phyloP scores from a whole-genome alignment of 2,888 invertebrate genomes.

The Dynastes maya region DNA sequence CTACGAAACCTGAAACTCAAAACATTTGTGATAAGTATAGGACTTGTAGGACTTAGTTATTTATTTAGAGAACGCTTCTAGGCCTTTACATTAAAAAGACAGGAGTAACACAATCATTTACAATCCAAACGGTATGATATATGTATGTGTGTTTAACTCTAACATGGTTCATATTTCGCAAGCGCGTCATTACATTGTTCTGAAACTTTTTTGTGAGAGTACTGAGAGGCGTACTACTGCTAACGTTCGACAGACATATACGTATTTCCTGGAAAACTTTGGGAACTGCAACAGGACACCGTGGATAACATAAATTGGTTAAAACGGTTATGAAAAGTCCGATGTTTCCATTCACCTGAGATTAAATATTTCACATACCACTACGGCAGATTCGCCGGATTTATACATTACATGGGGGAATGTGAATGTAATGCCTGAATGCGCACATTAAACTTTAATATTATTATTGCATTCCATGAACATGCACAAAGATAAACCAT shows the following conservation, averaged over 20 bases:
- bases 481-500: conserved; percentile 8
- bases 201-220: not conserved
- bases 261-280: conserved; percentile 22
- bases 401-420: conserved; percentile 31
- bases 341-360: conserved; percentile 37
- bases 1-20: no score
- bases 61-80: no score
- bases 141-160: no score
- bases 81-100: no score
- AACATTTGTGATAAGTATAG: no score
- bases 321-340: conserved; percentile 31
- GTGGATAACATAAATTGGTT: conserved; percentile 29
- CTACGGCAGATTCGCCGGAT: conserved; percentile 26
- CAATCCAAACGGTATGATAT: no score
- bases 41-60: no score
- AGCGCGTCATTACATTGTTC: not conserved
- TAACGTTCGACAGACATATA: not conserved
- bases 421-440: conserved; percentile 7
- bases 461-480: conserved; percentile 27
- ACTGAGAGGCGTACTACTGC: not conserved
- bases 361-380: conserved; percentile 41
- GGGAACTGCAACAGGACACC: not conserved
- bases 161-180: not conserved
- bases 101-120: no score
- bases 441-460: conserved; percentile 35